phyloP scores from a whole-genome alignment of 35 echinoderm and acorn worm species.

The Lytechinus variegatus region DNA sequence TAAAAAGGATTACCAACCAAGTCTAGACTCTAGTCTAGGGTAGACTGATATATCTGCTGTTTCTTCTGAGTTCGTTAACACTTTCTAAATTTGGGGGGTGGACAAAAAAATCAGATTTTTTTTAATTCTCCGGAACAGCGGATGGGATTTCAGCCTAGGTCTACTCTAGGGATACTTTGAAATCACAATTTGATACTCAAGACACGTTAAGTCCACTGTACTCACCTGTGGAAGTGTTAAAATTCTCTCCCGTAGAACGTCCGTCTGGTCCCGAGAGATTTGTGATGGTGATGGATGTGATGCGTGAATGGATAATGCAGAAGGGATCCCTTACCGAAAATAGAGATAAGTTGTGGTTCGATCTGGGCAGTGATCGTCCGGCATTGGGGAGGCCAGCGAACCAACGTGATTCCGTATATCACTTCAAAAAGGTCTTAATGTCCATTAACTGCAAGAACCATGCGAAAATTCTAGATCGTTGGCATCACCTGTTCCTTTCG shows the following conservation, averaged over 20 bases:
- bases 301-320: neutral
- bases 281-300: slow-evolving; percentile 5
- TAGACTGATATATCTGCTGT: too few species aligned
- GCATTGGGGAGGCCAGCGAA: neutral
- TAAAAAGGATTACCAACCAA: too few species aligned
- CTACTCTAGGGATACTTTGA: too few species aligned
- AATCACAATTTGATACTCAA: too few species aligned
- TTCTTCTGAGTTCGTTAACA: too few species aligned
- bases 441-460: neutral
- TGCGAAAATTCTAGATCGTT: neutral
- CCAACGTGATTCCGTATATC: neutral
- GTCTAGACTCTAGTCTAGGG: too few species aligned
- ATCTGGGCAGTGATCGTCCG: neutral
- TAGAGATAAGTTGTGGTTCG: neutral
- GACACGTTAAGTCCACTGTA: neutral
- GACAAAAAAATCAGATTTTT: too few species aligned
- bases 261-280: neutral
- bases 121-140: too few species aligned
- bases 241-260: neutral
- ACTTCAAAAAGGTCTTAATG: neutral
- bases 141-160: too few species aligned
- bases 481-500: neutral
- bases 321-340: neutral
- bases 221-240: slow-evolving; percentile 9
- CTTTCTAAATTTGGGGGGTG: too few species aligned